These are phyloP conservation scores for Drepana falcataria DNA, from an alignment of 2,888 invertebrate species.

Conservation along the genomic window DNA sequence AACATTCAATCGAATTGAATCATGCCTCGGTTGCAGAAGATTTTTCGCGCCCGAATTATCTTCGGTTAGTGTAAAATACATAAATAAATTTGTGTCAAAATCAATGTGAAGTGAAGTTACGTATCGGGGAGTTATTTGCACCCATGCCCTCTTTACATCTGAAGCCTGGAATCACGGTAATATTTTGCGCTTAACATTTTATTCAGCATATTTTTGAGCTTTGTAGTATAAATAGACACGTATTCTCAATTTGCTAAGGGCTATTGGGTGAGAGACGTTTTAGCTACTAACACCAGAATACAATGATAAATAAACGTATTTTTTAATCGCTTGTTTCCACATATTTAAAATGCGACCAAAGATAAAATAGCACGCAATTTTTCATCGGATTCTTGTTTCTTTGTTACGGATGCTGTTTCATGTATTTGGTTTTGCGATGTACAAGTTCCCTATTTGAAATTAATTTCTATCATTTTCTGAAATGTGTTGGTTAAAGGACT, in stretches of 20 bases:
- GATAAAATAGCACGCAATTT: too few species aligned
- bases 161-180: conserved; percentile 74
- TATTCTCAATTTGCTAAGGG: conserved; percentile 22
- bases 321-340: too few species aligned
- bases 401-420: too few species aligned
- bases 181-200: conserved; percentile 12
- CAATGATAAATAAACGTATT: too few species aligned
- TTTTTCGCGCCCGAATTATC: conserved; percentile 59
- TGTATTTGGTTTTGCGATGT: too few species aligned
- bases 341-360: too few species aligned
- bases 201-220: conserved; percentile 36
- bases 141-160: conserved; percentile 73
- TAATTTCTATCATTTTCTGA: too few species aligned
- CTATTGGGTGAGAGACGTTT: neutral
- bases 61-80: conserved; percentile 33
- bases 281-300: neutral
- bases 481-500: too few species aligned
- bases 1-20: conserved; percentile 56
- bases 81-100: conserved; percentile 19
- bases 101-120: conserved; percentile 57
- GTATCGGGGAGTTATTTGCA: conserved; percentile 28
- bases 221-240: conserved; percentile 41
- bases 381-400: too few species aligned
- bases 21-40: conserved; percentile 53
- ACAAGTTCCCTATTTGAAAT: too few species aligned